These are phyloP conservation scores for Bradypodion pumilum DNA, from an alignment of 2,797 vertebrate genomes.

Conservation along the genomic window DNA sequence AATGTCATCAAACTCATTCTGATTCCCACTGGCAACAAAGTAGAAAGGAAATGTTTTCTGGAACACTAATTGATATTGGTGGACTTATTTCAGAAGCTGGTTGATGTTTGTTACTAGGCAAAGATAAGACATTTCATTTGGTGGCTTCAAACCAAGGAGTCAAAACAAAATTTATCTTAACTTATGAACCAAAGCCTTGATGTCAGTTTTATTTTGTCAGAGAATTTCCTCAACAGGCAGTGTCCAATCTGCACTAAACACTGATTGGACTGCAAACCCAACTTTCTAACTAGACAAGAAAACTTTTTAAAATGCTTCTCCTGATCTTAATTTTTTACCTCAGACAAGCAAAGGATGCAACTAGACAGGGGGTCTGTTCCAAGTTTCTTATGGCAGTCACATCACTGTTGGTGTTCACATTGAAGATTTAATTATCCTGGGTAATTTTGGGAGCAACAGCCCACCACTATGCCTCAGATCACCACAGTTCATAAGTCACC, in stretches of 20 bases:
- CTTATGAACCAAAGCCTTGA: conserved; percentile 32
- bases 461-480: no score
- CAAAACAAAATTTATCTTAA: conserved; percentile 56
- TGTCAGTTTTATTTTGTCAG: conserved; percentile 42
- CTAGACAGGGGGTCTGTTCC: no score
- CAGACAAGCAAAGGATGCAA: conserved; percentile 35
- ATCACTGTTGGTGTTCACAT: no score
- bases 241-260: conserved; percentile 45
- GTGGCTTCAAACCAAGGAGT: conserved; percentile 42
- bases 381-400: no score
- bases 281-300: conserved; percentile 27
- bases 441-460: no score
- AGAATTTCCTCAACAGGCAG: conserved; percentile 47
- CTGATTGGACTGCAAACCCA: conserved; percentile 30
- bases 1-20: conserved; percentile 43
- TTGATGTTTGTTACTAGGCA: conserved; percentile 62
- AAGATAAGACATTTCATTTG: conserved; percentile 73
- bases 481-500: no score
- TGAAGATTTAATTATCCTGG: no score
- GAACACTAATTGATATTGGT: conserved; percentile 14
- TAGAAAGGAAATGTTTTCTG: conserved; percentile 31
- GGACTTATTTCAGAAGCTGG: conserved; percentile 28
- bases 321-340: background rate
- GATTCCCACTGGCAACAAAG: conserved; percentile 21
- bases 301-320: background rate